Percentiles rank a stretch among this genome's conserved stretches.
Evolutionary conservation across 2,888 invertebrate species (phyloP).

Genomic region (Drosophila fulvimacula): DNA sequence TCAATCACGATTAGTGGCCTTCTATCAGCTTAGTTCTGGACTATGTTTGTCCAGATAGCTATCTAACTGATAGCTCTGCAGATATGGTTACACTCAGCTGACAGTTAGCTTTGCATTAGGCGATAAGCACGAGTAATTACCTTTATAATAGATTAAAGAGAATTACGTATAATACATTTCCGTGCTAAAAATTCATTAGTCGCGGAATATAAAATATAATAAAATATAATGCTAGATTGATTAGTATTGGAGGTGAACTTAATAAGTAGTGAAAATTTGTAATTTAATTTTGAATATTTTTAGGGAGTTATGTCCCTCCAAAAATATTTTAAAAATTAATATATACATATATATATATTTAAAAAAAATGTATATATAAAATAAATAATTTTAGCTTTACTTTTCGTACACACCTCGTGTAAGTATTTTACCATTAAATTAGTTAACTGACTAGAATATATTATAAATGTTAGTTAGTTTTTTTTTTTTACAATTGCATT

Average conservation of each 20-base stretch:
- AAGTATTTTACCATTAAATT: not conserved
- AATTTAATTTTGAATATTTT: not conserved
- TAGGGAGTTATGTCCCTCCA: too few species aligned
- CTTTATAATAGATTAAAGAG: slow-evolving; percentile 34
- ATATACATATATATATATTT: not conserved
- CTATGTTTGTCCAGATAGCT: not conserved
- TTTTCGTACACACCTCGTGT: not conserved
- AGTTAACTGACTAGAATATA: not conserved
- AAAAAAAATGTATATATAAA: not conserved
- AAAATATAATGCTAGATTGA: not conserved
- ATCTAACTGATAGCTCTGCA: slow-evolving; percentile 7
- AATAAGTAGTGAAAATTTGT: not conserved
- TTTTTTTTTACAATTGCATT: not conserved
- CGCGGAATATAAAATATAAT: not conserved
- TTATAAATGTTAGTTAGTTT: not conserved
- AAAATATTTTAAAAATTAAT: not conserved
- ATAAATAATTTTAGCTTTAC: not conserved
- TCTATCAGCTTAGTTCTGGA: slow-evolving; percentile 11
- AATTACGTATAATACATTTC: slow-evolving; percentile 11
- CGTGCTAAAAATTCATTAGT: not conserved
- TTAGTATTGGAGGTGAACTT: not conserved
- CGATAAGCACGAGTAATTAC: slow-evolving; percentile 33
- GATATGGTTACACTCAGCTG: slow-evolving; percentile 1
- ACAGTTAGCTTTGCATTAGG: slow-evolving; percentile 17
- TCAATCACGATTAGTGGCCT: slow-evolving; percentile 50